These are phyloP conservation scores for Tiliqua scincoides DNA, from an alignment of 2,113 vertebrate genomes.

Conservation along the genomic window DNA sequence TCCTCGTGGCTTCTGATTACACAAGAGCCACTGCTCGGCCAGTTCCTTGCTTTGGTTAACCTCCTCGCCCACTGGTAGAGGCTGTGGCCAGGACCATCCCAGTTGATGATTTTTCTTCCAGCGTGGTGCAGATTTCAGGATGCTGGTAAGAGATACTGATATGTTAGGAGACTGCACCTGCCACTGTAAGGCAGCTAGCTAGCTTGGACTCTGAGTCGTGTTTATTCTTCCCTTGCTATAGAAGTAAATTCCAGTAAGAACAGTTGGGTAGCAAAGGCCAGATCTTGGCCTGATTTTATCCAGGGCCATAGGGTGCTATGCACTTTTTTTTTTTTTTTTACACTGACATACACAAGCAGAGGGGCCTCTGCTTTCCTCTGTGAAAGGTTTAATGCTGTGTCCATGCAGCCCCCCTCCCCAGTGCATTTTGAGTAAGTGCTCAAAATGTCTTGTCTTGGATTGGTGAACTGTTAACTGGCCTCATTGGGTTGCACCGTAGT, in stretches of 20 bases:
- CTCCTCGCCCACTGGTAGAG: not conserved
- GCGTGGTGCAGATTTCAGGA: not conserved
- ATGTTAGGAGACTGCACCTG: not conserved
- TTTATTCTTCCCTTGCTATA: not conserved
- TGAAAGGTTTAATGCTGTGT: not conserved
- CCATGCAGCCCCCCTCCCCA: not conserved
- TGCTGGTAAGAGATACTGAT: constrained; percentile 20
- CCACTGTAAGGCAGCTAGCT: not conserved
- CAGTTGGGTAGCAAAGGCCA: not conserved
- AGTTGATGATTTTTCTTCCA: not conserved
- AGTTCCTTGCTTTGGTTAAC: not conserved
- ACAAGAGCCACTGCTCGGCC: constrained; percentile 1
- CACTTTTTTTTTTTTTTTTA: not conserved
- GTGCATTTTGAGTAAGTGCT: not conserved
- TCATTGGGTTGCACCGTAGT: not conserved
- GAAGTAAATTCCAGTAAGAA: not conserved
- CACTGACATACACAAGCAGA: not conserved
- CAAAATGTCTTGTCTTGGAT: not conserved
- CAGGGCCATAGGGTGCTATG: not conserved
- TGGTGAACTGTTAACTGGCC: not conserved
- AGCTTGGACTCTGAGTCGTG: not conserved
- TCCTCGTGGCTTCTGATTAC: not conserved
- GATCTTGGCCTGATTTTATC: not conserved
- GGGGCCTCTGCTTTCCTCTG: not conserved
- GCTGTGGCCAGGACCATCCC: not conserved